These are phyloP conservation scores for Melanostigma gelatinosum DNA, from an alignment of 2,113 vertebrate genomes.

Conservation along the genomic window DNA sequence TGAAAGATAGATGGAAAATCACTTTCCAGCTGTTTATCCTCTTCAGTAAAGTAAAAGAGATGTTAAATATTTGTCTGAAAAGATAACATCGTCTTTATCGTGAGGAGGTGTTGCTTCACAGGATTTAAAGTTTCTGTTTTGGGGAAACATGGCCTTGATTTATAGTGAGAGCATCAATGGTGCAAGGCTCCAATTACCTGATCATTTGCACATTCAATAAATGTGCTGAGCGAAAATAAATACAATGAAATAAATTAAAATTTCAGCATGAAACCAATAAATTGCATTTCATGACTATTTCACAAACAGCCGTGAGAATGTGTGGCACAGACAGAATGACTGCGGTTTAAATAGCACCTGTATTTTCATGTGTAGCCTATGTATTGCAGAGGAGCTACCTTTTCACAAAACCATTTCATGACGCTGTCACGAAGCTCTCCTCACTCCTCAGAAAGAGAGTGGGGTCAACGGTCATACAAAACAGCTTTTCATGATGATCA, in stretches of 20 bases:
- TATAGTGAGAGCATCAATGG: constrained; percentile 2
- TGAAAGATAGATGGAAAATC: constrained; percentile 56
- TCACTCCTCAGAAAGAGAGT: neutral
- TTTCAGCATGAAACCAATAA: neutral
- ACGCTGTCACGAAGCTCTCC: neutral
- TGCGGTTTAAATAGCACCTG: neutral
- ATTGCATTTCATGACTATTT: neutral
- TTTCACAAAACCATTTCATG: neutral
- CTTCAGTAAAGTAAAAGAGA: constrained; percentile 13
- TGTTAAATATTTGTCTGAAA: constrained; percentile 30
- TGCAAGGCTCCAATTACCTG: constrained; percentile 10
- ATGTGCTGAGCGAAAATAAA: too few relatives aligned
- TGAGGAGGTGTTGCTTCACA: constrained; percentile 19
- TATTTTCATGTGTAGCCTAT: neutral
- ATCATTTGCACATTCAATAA: constrained; percentile 4
- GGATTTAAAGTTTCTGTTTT: constrained; percentile 28
- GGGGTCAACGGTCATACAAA: constrained; percentile 52
- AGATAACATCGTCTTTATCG: constrained; percentile 13
- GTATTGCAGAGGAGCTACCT: neutral
- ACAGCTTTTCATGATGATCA: constrained; percentile 46
- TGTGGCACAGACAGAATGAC: neutral
- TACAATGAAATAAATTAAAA: too few relatives aligned
- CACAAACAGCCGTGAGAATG: neutral
- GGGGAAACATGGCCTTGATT: constrained; percentile 28
- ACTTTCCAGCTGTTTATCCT: constrained; percentile 33